These are phyloP conservation scores for Elachura formosa DNA, from an alignment of 2,113 vertebrate genomes.

Conservation along the genomic window DNA sequence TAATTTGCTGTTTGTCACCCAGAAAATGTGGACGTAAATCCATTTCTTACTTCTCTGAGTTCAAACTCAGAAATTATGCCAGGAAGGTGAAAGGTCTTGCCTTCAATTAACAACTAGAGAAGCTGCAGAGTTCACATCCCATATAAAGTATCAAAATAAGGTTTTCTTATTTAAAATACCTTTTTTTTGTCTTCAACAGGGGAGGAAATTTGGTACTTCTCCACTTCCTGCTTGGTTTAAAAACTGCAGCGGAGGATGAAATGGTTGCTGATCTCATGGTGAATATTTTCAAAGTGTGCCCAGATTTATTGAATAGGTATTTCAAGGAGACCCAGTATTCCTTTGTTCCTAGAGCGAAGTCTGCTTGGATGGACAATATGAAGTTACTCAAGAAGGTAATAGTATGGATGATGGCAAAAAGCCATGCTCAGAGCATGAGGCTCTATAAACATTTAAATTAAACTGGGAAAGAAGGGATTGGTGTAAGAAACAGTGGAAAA, in stretches of 20 bases:
- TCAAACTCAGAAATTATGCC: neutral
- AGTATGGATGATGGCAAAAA: neutral
- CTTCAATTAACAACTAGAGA: neutral
- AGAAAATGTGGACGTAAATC: neutral
- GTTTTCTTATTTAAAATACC: neutral
- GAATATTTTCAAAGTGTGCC: slow-evolving; percentile 81
- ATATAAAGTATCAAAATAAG: neutral
- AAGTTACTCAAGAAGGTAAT: slow-evolving; percentile 86
- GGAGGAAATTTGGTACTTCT: slow-evolving; percentile 89
- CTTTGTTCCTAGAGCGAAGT: slow-evolving; percentile 82
- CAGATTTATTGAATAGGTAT: slow-evolving; percentile 86
- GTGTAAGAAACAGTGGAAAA: neutral
- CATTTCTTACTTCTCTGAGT: neutral
- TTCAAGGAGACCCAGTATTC: slow-evolving; percentile 88
- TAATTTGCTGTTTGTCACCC: neutral
- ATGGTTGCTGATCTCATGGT: slow-evolving; percentile 85
- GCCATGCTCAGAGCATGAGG: neutral
- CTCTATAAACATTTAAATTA: neutral
- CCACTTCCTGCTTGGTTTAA: slow-evolving; percentile 87
- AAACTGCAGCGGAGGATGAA: slow-evolving; percentile 83
- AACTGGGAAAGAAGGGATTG: neutral
- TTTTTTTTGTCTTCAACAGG: slow-evolving; percentile 61
- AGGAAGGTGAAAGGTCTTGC: neutral
- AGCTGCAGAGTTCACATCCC: neutral
- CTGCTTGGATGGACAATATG: slow-evolving; percentile 87